A percentile compares a stretch with the other conserved stretches of the same genome.
Evolutionary conservation across 2,797 vertebrate genomes (phyloP).

Genomic region (Amblyopsis hoosieri): DNA sequence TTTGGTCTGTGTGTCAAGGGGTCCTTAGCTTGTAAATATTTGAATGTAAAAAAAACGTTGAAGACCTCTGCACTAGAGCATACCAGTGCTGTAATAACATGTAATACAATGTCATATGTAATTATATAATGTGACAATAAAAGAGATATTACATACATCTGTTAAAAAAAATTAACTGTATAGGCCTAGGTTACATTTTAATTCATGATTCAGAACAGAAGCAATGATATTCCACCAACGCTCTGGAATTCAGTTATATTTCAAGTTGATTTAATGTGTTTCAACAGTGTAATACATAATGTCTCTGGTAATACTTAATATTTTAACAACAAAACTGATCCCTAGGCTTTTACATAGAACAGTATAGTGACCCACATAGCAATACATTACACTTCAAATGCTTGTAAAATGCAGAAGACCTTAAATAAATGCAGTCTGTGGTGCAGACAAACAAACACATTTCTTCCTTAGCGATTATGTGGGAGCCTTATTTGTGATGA

Average conservation of each 20-base stretch:
- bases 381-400: constrained; percentile 4
- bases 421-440: too few relatives aligned
- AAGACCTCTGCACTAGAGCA: too few relatives aligned
- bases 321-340: not conserved
- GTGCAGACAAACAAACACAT: too few relatives aligned
- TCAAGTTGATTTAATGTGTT: constrained; percentile 15
- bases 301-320: not conserved
- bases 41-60: too few relatives aligned
- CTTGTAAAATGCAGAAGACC: constrained; percentile 12
- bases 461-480: not conserved
- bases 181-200: not conserved
- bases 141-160: too few relatives aligned
- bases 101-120: too few relatives aligned
- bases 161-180: too few relatives aligned
- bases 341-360: constrained; percentile 5
- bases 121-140: too few relatives aligned
- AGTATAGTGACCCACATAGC: not conserved
- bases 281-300: constrained; percentile 5
- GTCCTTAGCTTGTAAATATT: too few relatives aligned
- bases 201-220: not conserved
- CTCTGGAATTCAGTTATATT: not conserved
- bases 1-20: too few relatives aligned
- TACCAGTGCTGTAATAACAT: too few relatives aligned
- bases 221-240: not conserved
- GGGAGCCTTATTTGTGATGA: constrained; percentile 1